Evolutionary conservation across 2,797 vertebrate genomes (phyloP).

Genomic region (Lepidocolaptes lacrymiger): DNA sequence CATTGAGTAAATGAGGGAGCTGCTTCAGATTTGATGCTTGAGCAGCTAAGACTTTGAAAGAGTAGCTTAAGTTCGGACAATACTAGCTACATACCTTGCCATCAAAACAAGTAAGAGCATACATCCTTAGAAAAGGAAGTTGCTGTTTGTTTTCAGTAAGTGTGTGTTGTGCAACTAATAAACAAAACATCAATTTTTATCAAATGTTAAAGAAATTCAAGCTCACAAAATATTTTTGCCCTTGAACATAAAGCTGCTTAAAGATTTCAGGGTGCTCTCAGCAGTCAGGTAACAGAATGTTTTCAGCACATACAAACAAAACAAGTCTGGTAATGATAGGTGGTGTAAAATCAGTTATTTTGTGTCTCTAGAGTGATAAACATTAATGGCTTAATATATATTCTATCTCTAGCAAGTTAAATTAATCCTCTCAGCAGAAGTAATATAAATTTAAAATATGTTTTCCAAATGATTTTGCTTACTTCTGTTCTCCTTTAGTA

Average conservation of each 20-base stretch:
- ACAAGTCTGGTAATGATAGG: not conserved
- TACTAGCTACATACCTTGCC: not conserved
- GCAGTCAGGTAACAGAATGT: not conserved
- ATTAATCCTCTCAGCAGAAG: slow-evolving; percentile 57
- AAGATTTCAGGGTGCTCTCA: not conserved
- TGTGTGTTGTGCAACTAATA: not conserved
- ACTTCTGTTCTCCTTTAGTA: slow-evolving; percentile 57
- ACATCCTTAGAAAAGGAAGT: not conserved
- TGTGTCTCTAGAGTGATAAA: slow-evolving; percentile 39
- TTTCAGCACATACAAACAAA: not conserved
- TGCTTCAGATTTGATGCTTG: not conserved
- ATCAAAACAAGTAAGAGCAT: not conserved
- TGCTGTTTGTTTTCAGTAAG: not conserved
- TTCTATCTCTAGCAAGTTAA: slow-evolving; percentile 9
- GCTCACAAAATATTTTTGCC: not conserved
- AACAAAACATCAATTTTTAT: not conserved
- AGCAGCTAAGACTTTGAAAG: not conserved
- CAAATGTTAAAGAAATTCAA: not conserved
- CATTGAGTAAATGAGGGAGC: not conserved
- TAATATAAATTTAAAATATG: slow-evolving; percentile 58
- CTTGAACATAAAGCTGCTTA: not conserved
- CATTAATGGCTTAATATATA: slow-evolving; percentile 43
- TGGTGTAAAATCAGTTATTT: slow-evolving; percentile 44
- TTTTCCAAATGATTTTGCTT: slow-evolving; percentile 68
- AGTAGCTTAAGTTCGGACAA: not conserved